Conservation (phyloP, 1,140 invertebrate species). For the Drosophila simulans region DNA sequence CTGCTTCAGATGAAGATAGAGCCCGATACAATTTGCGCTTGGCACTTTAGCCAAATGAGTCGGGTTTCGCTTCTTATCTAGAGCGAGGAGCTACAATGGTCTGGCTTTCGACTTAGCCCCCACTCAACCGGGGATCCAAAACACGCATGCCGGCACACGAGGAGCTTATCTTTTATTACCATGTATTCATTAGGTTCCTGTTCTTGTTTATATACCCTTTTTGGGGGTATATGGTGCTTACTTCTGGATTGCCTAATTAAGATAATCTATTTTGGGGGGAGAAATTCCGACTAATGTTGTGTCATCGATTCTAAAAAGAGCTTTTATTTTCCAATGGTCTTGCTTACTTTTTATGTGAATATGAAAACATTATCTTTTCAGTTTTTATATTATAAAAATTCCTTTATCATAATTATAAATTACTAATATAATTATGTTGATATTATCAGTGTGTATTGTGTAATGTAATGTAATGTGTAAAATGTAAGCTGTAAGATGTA, state of each 20-base stretch:
- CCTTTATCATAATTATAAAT: too few species aligned
- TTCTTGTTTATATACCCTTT: constrained; percentile 35
- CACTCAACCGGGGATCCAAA: not conserved
- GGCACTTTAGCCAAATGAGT: constrained; percentile 71
- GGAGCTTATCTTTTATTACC: constrained; percentile 77
- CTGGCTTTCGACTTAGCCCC: not conserved
- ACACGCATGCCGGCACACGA: constrained; percentile 44
- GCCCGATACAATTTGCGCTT: constrained; percentile 71
- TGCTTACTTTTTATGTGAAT: too few species aligned
- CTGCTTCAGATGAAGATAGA: constrained; percentile 15
- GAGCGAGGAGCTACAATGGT: constrained; percentile 40
- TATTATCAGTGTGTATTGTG: too few species aligned
- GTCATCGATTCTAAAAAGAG: not conserved
- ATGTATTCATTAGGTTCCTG: constrained; percentile 66
- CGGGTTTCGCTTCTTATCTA: constrained; percentile 66
- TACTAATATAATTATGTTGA: too few species aligned
- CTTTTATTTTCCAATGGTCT: too few species aligned
- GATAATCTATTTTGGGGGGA: not conserved
- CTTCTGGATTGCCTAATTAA: not conserved
- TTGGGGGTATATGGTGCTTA: not conserved
- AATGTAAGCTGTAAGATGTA: not conserved
- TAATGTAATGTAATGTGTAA: too few species aligned
- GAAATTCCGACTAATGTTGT: not conserved
- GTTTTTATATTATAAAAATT: too few species aligned
- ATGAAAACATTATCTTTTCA: too few species aligned